Base-by-base conservation (phyloP, 2,113 vertebrate genomes). In the Silurus meridionalis region DNA sequence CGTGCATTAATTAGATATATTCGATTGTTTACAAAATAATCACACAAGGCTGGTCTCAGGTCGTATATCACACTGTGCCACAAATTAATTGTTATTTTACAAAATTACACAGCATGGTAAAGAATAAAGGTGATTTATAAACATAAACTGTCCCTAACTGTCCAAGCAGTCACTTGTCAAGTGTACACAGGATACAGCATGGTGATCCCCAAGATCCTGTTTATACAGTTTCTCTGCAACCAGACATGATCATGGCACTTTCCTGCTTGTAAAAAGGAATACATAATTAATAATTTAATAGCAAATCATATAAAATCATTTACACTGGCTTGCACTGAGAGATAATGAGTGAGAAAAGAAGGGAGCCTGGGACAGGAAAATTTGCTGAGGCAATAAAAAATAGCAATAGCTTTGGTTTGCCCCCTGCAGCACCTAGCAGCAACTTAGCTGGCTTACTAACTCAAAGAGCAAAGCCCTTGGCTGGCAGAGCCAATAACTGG, bases 301-400 rank as follows among this genome's bases (percentile, higher is more conserved):
- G 50, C 74, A 60, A 86, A 85, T 80, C 81, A 11, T 66, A 79
- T 80, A 81, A 88, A 85, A 83, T 66, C 52, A 79, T 88, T 87
- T 88, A 83, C n/a, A 86, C 75, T 58, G 15, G 14, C 25, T 77
- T 61, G 75, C 66, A 15, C 55, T 75, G 50, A 72, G 50, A 85
- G 82, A 48, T 69, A 80, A 69, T 48, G 86, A 86, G 57, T 28
- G 21, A 74, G 81, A 86, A 3, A 8, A 46, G 46, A 61, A 82
- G 28, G 58, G 53, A 79, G 79, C 81, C 77, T 8, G 48, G 84
- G 60, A 75, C 81, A 25, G 53, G 55, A 84, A 48, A 46, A 88
- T 84, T 86, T 88, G 86, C 87, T 28, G 25, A 84, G 64, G 82
- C 82, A 86, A 84, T 90, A 84, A 86, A 90, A 58, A n/a, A 72